Conservation (phyloP, 2,113 vertebrate species). For the Onychorhynchus coronatus region DNA sequence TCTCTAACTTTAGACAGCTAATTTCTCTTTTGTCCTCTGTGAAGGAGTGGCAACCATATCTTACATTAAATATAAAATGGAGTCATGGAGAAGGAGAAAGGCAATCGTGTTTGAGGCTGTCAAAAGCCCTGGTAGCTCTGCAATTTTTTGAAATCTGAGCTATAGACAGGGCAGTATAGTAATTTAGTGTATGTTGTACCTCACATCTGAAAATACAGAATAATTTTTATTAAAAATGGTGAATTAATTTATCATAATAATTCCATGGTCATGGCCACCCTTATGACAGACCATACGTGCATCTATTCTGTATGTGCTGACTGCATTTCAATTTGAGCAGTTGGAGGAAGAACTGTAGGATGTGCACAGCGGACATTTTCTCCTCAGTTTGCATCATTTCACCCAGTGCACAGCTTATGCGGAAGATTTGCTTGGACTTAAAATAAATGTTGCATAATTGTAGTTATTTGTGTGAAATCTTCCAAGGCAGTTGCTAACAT, state of each 20-base stretch:
- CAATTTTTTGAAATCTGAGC: not conserved
- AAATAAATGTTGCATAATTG: not conserved
- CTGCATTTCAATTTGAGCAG: not conserved
- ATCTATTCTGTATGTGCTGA: not conserved
- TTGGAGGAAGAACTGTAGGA: not conserved
- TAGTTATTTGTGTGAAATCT: not conserved
- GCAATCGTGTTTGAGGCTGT: not conserved
- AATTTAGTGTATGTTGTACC: not conserved
- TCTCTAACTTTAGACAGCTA: not conserved
- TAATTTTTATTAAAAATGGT: not conserved
- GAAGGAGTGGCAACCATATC: slow-evolving; percentile 33
- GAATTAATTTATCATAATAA: not conserved
- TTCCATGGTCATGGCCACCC: not conserved
- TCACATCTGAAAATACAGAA: not conserved
- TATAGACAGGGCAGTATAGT: rapidly evolving
- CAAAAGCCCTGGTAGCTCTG: not conserved
- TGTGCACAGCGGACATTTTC: slow-evolving; percentile 29
- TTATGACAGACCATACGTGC: not conserved
- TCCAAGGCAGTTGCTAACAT: not conserved
- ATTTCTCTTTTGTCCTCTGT: slow-evolving; percentile 11
- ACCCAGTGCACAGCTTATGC: not conserved
- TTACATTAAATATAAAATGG: slow-evolving; percentile 54
- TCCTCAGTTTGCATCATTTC: not conserved
- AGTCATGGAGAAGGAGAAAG: not conserved
- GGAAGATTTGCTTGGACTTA: not conserved